Evolutionary conservation across 2,888 invertebrate genomes (phyloP).

Genomic region (Agriopis marginaria): DNA sequence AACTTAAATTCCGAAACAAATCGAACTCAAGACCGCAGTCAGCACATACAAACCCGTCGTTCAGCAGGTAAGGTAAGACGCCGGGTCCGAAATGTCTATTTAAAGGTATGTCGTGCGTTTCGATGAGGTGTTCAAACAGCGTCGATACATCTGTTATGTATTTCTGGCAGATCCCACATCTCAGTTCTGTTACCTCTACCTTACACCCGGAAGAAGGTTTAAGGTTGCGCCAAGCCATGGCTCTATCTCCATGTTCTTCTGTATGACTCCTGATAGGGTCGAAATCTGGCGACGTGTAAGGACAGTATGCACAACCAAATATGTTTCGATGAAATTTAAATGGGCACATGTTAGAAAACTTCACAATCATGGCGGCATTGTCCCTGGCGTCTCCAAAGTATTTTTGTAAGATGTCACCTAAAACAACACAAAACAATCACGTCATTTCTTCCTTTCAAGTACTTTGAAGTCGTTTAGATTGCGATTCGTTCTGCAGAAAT

Average conservation of each 20-base stretch:
- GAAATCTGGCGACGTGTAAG: constrained; percentile 38
- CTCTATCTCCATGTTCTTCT: constrained; percentile 12
- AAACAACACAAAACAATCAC: too few species aligned
- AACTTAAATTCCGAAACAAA: background rate
- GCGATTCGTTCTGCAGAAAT: too few species aligned
- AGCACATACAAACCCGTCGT: constrained; percentile 7
- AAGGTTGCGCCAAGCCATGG: constrained; percentile 1
- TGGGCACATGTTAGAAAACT: constrained; percentile 73
- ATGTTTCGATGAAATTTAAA: constrained; percentile 72
- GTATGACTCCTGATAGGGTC: constrained; percentile 9
- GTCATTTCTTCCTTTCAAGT: too few species aligned
- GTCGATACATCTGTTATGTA: constrained; percentile 10
- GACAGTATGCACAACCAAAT: constrained; percentile 70
- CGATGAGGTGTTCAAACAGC: constrained; percentile 15
- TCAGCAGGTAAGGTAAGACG: constrained; percentile 12
- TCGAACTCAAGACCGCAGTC: constrained; percentile 5
- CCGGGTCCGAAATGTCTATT: background rate
- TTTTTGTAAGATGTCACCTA: too few species aligned
- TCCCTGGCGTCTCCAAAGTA: constrained; percentile 48
- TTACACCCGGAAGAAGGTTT: background rate
- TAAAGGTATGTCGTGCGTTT: constrained; percentile 6
- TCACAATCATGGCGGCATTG: constrained; percentile 72
- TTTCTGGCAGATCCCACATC: constrained; percentile 10
- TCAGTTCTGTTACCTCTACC: constrained; percentile 15
- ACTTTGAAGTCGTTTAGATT: too few species aligned